These are phyloP conservation scores for Parnassius apollo DNA, from an alignment of 2,888 invertebrate genomes.

Conservation along the genomic window DNA sequence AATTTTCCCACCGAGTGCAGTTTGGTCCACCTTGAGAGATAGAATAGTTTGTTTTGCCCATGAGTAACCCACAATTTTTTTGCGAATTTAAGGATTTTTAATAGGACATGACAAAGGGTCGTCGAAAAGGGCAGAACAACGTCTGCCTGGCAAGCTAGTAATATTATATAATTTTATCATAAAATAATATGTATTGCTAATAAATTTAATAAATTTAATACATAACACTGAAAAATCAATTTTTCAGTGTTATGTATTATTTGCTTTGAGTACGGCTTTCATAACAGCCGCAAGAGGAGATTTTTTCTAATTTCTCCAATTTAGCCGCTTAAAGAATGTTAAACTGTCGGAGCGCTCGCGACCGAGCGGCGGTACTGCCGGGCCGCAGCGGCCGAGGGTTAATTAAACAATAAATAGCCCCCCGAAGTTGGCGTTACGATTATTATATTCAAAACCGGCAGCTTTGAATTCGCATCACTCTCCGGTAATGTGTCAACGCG, in stretches of 20 bases:
- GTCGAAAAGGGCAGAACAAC: too few species aligned
- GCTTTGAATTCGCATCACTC: constrained; percentile 80
- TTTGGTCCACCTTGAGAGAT: too few species aligned
- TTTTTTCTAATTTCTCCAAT: constrained; percentile 61
- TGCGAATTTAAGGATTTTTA: too few species aligned
- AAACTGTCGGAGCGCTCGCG: constrained; percentile 51
- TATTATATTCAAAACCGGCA: constrained; percentile 74
- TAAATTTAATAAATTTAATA: too few species aligned
- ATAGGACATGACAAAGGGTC: too few species aligned
- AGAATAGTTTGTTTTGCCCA: too few species aligned
- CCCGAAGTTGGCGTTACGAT: constrained; percentile 51
- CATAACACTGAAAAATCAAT: too few species aligned
- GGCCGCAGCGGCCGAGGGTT: constrained; percentile 53
- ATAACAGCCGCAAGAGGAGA: constrained; percentile 26
- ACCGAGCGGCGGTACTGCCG: constrained; percentile 45
- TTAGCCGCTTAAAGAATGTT: constrained; percentile 55
- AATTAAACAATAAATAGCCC: constrained; percentile 79
- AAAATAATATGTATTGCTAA: too few species aligned
- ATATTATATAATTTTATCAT: too few species aligned
- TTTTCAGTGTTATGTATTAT: not conserved
- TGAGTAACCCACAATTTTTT: too few species aligned
- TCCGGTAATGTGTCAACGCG: constrained; percentile 74
- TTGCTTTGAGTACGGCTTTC: constrained; percentile 13
- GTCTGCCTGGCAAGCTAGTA: too few species aligned
- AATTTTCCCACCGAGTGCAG: too few species aligned